A percentile compares a stretch with the other conserved stretches of the same genome.
These are phyloP conservation scores for Dryas iulia DNA, from an alignment of 1,140 invertebrate species.

Conservation along the genomic window DNA sequence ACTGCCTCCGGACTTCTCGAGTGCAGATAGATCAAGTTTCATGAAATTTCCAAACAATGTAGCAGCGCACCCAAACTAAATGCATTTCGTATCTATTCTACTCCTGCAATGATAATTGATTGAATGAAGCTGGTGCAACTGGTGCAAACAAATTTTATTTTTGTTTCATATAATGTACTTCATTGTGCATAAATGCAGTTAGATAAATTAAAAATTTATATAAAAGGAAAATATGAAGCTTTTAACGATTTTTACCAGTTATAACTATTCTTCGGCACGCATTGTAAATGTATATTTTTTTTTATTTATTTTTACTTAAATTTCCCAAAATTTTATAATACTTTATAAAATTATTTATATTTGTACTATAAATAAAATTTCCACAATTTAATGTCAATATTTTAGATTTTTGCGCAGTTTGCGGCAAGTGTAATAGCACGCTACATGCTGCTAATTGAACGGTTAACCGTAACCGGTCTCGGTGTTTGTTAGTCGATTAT, in stretches of 20 bases:
- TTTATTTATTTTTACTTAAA: too few relatives aligned
- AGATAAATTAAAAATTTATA: not conserved
- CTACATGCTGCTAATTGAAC: slow-evolving; percentile 60
- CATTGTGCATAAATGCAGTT: not conserved
- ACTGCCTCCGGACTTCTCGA: slow-evolving; percentile 11
- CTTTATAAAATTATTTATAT: too few relatives aligned
- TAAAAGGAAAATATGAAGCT: too few relatives aligned
- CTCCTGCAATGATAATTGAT: not conserved
- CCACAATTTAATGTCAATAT: not conserved
- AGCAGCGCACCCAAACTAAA: slow-evolving; percentile 15
- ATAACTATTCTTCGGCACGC: too few relatives aligned
- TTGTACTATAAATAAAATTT: too few relatives aligned
- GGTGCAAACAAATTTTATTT: not conserved
- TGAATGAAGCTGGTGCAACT: not conserved
- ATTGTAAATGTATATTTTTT: too few relatives aligned
- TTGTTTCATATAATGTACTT: not conserved
- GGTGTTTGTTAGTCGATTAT: slow-evolving; percentile 59
- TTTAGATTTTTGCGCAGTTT: slow-evolving; percentile 30
- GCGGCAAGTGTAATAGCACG: slow-evolving; percentile 53
- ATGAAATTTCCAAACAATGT: slow-evolving; percentile 33
- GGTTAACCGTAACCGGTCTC: slow-evolving; percentile 55
- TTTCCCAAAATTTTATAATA: too few relatives aligned
- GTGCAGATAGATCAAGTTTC: slow-evolving; percentile 29
- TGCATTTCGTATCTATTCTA: not conserved
- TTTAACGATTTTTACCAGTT: too few relatives aligned